phyloP scores from a whole-genome alignment of 2,797 vertebrate genomes.

The Siniperca undulata region DNA sequence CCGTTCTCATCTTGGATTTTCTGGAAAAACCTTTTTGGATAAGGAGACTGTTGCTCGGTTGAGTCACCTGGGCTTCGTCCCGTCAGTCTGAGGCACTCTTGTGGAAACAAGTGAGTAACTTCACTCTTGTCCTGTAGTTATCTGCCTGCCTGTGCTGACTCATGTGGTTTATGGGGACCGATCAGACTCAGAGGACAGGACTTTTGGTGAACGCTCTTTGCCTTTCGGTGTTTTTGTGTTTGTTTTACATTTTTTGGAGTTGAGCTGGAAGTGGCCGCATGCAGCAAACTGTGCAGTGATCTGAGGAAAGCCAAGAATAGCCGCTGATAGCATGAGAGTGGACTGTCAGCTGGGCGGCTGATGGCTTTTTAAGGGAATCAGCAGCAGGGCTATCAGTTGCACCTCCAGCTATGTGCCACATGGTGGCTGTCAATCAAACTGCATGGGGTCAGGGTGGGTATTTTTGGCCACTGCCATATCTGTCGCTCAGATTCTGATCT shows the following conservation, averaged over 20 bases:
- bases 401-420: constrained; percentile 91
- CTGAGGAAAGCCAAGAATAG: constrained; percentile 91
- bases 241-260: constrained; percentile 25
- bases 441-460: constrained; percentile 72
- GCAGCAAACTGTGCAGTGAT: constrained; percentile 77
- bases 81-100: constrained; percentile 90
- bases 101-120: constrained; percentile 92
- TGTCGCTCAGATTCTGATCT: constrained; percentile 81
- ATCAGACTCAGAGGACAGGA: not conserved
- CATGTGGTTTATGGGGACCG: not conserved
- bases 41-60: constrained; percentile 80
- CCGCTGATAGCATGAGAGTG: constrained; percentile 90
- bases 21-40: constrained; percentile 87
- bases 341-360: constrained; percentile 84
- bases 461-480: constrained; percentile 94
- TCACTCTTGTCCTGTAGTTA: not conserved
- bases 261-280: constrained; percentile 12
- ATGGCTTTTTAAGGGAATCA: constrained; percentile 99
- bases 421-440: constrained; percentile 91
- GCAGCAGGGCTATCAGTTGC: constrained; percentile 90
- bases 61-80: constrained; percentile 91
- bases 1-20: constrained; percentile 92
- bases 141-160: no score
- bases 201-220: not conserved
- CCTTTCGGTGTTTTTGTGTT: constrained; percentile 4